Evolutionary conservation across 2,113 vertebrate species (phyloP).

Genomic region (Varanus salvator): DNA sequence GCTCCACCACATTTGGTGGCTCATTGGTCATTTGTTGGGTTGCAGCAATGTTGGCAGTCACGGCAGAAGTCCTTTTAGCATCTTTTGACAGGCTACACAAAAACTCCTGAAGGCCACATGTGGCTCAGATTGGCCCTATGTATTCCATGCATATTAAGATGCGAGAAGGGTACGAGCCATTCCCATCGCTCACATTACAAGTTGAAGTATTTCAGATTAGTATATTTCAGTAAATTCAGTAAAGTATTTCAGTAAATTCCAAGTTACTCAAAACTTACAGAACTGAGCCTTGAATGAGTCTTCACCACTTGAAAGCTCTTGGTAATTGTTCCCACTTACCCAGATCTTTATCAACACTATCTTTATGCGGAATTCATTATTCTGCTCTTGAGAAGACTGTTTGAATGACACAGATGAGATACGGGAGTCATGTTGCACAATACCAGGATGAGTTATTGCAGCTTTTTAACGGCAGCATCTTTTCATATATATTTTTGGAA

Average conservation of each 20-base stretch:
- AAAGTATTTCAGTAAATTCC: not conserved
- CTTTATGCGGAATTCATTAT: not conserved
- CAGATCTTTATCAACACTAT: not conserved
- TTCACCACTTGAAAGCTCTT: not conserved
- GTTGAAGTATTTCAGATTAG: not conserved
- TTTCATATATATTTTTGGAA: not conserved
- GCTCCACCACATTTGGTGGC: too few relatives aligned
- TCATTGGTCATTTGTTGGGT: too few relatives aligned
- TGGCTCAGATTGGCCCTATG: too few relatives aligned
- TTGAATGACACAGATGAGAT: not conserved
- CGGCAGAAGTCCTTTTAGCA: too few relatives aligned
- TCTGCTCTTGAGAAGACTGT: not conserved
- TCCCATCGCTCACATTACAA: not conserved
- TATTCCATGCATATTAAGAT: too few relatives aligned
- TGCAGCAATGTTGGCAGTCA: too few relatives aligned
- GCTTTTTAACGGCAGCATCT: not conserved
- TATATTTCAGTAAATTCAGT: too few relatives aligned
- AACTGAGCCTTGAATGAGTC: not conserved
- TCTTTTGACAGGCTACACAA: too few relatives aligned
- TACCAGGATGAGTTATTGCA: constrained; percentile 4
- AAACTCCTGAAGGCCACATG: too few relatives aligned
- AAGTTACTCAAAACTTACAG: not conserved
- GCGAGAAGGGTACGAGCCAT: too few relatives aligned
- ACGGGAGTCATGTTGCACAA: not conserved
- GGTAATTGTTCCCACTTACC: not conserved